Evolutionary conservation across 2,888 invertebrate genomes (phyloP).

Genomic region (Endotricha flammealis): DNA sequence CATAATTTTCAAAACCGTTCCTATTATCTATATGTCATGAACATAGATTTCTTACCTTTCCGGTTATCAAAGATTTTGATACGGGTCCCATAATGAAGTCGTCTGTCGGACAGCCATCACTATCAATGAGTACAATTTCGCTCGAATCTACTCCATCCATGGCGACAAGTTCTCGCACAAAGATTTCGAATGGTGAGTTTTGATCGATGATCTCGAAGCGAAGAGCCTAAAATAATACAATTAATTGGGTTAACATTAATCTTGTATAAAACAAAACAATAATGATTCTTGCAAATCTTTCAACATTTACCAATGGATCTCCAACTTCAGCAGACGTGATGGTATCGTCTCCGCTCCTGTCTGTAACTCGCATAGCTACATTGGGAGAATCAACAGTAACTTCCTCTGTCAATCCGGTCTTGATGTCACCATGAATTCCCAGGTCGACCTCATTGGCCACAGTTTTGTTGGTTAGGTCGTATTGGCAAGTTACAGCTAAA

Average conservation of each 20-base stretch:
- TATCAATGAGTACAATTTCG: slow-evolving; percentile 94
- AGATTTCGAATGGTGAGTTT: slow-evolving; percentile 96
- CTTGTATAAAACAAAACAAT: neutral
- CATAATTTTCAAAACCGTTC: slow-evolving; percentile 10
- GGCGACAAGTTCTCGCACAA: slow-evolving; percentile 94
- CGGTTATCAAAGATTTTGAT: slow-evolving; percentile 87
- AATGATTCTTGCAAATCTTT: slow-evolving; percentile 2
- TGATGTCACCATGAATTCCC: slow-evolving; percentile 92
- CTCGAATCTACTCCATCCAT: slow-evolving; percentile 96
- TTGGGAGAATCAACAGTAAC: slow-evolving; percentile 96
- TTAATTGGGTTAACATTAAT: too few relatives aligned
- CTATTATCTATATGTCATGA: slow-evolving; percentile 13
- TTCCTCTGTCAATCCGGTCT: slow-evolving; percentile 91
- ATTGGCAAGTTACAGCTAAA: slow-evolving; percentile 94
- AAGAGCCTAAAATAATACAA: slow-evolving; percentile 80
- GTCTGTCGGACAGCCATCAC: slow-evolving; percentile 94
- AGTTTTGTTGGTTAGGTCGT: slow-evolving; percentile 95
- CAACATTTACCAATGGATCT: slow-evolving; percentile 83
- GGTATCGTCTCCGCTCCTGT: slow-evolving; percentile 89
- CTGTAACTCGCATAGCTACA: slow-evolving; percentile 95
- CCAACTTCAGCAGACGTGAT: slow-evolving; percentile 94
- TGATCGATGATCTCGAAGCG: slow-evolving; percentile 95
- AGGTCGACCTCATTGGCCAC: slow-evolving; percentile 95
- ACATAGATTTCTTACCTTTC: slow-evolving; percentile 80
- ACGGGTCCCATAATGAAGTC: slow-evolving; percentile 96